phyloP scores from a whole-genome alignment of 2,113 vertebrate genomes.

The Chamaetylas fuelleborni region DNA sequence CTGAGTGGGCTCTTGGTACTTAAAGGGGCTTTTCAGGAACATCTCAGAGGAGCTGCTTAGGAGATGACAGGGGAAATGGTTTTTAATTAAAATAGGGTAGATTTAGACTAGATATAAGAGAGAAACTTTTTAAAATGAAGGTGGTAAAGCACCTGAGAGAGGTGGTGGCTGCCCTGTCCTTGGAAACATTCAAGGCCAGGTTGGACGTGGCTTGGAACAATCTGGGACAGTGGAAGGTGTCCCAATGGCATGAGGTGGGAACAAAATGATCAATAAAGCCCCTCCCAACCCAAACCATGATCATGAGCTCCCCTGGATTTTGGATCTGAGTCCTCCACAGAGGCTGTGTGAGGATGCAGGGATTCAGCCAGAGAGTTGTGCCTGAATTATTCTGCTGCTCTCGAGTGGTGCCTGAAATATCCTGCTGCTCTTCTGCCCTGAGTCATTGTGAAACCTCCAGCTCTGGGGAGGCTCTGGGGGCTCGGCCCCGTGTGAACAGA shows the following conservation, averaged over 20 bases:
- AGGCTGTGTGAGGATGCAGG: not conserved
- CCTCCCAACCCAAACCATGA: not conserved
- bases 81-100: not conserved
- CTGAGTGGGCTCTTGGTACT: not conserved
- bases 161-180: not conserved
- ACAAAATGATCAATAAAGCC: fast-evolving
- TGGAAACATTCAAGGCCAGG: not conserved
- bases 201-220: not conserved
- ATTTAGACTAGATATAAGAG: not conserved
- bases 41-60: not conserved
- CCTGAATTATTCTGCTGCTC: not conserved
- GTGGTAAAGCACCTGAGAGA: not conserved
- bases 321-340: not conserved
- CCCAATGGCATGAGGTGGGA: fast-evolving
- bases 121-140: no score
- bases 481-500: not conserved
- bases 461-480: not conserved
- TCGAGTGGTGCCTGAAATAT: not conserved
- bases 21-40: not conserved
- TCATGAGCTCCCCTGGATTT: no score
- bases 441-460: not conserved
- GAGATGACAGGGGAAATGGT: fast-evolving
- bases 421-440: not conserved
- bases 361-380: fast-evolving
- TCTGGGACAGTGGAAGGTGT: not conserved